These are phyloP conservation scores for Channallabes apus DNA, from an alignment of 2,797 vertebrate species.

Conservation along the genomic window DNA sequence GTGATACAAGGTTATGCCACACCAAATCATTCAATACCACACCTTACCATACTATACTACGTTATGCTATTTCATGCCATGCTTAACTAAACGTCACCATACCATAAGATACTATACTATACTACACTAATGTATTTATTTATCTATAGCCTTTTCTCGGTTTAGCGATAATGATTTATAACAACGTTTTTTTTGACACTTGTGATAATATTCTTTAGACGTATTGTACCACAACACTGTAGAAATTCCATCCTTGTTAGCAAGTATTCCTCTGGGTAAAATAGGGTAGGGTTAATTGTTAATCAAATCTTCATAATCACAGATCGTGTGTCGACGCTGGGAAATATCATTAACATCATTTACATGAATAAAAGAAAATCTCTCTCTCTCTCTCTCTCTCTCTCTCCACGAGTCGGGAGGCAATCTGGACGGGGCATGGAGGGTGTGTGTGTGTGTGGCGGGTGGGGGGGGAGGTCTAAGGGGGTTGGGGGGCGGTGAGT, in stretches of 20 bases:
- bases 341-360: slow-evolving; percentile 39
- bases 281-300: slow-evolving; percentile 38
- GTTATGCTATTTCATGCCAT: too few relatives aligned
- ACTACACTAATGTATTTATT: background rate
- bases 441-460: too few relatives aligned
- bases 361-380: slow-evolving; percentile 34
- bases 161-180: too few relatives aligned
- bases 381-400: background rate
- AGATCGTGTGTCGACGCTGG: slow-evolving; percentile 30
- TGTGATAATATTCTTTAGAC: too few relatives aligned
- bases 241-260: slow-evolving; percentile 19
- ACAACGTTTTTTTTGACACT: too few relatives aligned
- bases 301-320: slow-evolving; percentile 42
- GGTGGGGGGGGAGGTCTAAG: background rate
- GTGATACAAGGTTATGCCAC: too few relatives aligned
- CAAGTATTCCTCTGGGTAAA: slow-evolving; percentile 17
- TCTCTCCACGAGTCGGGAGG: slow-evolving; percentile 9
- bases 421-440: slow-evolving; percentile 6
- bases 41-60: too few relatives aligned
- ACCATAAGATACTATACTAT: too few relatives aligned
- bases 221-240: background rate
- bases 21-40: too few relatives aligned
- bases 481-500: background rate
- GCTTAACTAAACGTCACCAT: too few relatives aligned
- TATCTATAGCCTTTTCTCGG: background rate